Conservation (phyloP, 2,888 invertebrate genomes). For the Heliconius cydno region DNA sequence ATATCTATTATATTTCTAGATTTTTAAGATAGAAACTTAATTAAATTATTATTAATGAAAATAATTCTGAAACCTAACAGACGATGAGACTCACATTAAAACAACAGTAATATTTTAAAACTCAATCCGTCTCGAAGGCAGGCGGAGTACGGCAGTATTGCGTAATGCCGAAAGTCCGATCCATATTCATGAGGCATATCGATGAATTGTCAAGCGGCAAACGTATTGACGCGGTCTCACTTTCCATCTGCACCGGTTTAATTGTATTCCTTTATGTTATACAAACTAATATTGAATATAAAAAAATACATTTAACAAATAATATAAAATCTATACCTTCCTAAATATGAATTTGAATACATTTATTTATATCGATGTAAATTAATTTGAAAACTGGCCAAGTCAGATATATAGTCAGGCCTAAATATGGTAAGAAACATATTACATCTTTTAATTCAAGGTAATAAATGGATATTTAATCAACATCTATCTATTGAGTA, state of each 20-base stretch:
- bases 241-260: slow-evolving; percentile 51
- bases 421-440: not conserved
- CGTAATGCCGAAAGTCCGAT: slow-evolving; percentile 64
- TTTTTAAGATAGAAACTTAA: not conserved
- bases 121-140: slow-evolving; percentile 11
- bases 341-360: too few relatives aligned
- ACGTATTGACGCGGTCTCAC: slow-evolving; percentile 48
- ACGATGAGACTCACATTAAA: slow-evolving; percentile 43
- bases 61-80: not conserved
- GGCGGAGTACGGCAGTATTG: slow-evolving; percentile 1
- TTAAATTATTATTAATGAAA: not conserved
- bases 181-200: slow-evolving; percentile 74
- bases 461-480: too few relatives aligned
- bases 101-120: not conserved
- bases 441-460: too few relatives aligned
- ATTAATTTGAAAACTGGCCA: too few relatives aligned
- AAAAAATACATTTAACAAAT: not conserved
- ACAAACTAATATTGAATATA: not conserved
- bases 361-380: too few relatives aligned
- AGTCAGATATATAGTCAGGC: too few relatives aligned
- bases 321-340: not conserved
- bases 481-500: too few relatives aligned
- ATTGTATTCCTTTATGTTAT: slow-evolving; percentile 28
- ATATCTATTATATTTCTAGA: too few relatives aligned
- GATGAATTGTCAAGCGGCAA: slow-evolving; percentile 69